Conservation (phyloP, 2,113 vertebrate genomes). For the Bucco capensis region DNA sequence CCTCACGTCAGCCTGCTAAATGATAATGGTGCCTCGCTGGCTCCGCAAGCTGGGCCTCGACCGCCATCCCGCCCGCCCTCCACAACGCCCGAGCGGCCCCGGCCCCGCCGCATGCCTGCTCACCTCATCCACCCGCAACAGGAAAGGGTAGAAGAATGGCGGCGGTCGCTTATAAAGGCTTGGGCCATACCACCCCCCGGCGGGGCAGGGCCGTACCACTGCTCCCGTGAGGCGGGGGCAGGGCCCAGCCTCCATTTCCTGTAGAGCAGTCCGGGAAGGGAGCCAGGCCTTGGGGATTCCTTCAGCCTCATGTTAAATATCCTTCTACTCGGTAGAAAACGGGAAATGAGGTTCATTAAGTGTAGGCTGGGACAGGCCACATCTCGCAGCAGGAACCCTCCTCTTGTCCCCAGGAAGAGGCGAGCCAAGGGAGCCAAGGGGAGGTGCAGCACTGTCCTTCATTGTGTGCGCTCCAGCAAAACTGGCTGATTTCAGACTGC, state of each 20-base stretch:
- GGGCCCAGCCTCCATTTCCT: fast-evolving
- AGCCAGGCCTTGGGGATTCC: fast-evolving
- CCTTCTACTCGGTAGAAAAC: not conserved
- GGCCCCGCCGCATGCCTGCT: fast-evolving
- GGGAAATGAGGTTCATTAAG: fast-evolving
- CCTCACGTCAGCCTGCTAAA: not conserved
- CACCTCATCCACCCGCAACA: fast-evolving
- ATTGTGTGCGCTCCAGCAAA: fast-evolving
- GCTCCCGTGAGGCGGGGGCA: fast-evolving
- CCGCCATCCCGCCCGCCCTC: not conserved
- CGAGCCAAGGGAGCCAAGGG: not conserved
- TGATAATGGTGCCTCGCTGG: fast-evolving
- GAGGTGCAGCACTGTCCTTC: fast-evolving
- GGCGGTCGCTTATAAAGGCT: not conserved
- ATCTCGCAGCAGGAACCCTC: too few relatives aligned
- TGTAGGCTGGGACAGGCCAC: not conserved
- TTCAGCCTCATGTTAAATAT: too few relatives aligned
- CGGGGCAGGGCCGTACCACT: not conserved
- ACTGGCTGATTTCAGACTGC: not conserved
- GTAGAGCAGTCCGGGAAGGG: fast-evolving
- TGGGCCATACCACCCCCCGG: not conserved
- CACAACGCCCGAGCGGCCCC: not conserved
- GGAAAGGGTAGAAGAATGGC: fast-evolving
- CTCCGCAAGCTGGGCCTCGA: fast-evolving
- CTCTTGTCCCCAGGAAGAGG: not conserved